A percentile compares a stretch with the other conserved stretches of the same genome.
Conservation (phyloP, 2,888 invertebrate genomes). For the Andrena flavipes region DNA sequence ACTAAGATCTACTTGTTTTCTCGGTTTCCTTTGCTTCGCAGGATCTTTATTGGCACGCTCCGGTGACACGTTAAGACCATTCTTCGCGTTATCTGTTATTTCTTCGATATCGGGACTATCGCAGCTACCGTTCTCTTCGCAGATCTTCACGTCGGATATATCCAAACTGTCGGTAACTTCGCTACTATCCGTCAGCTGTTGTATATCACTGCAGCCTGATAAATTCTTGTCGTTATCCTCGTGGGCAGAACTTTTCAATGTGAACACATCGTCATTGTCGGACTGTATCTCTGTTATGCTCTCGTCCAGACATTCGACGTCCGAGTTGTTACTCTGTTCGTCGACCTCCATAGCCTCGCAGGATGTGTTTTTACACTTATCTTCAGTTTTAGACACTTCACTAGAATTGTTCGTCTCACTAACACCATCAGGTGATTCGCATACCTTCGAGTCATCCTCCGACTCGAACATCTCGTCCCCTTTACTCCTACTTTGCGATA, state of each 20-base stretch:
- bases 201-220: constrained; percentile 70
- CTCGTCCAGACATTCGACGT: constrained; percentile 83
- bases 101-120: constrained; percentile 83
- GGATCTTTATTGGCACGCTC: constrained; percentile 70
- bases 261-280: constrained; percentile 82
- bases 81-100: constrained; percentile 79
- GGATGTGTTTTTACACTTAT: constrained; percentile 70
- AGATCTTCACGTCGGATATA: constrained; percentile 77
- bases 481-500: constrained; percentile 63
- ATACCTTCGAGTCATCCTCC: constrained; percentile 66
- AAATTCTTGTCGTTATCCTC: constrained; percentile 84
- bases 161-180: constrained; percentile 74
- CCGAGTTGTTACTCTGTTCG: constrained; percentile 79
- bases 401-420: constrained; percentile 86
- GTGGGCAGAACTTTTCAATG: constrained; percentile 53
- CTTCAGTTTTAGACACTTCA: constrained; percentile 80
- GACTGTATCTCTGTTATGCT: constrained; percentile 72
- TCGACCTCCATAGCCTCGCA: constrained; percentile 81
- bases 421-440: constrained; percentile 79
- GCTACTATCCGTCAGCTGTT: constrained; percentile 73
- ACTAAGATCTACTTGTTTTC: constrained; percentile 79
- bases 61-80: constrained; percentile 75
- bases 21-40: constrained; percentile 78
- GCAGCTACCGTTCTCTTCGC: constrained; percentile 83
- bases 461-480: constrained; percentile 59